phyloP scores from a whole-genome alignment of 1,140 invertebrate genomes.

The Nephila pilipes region DNA sequence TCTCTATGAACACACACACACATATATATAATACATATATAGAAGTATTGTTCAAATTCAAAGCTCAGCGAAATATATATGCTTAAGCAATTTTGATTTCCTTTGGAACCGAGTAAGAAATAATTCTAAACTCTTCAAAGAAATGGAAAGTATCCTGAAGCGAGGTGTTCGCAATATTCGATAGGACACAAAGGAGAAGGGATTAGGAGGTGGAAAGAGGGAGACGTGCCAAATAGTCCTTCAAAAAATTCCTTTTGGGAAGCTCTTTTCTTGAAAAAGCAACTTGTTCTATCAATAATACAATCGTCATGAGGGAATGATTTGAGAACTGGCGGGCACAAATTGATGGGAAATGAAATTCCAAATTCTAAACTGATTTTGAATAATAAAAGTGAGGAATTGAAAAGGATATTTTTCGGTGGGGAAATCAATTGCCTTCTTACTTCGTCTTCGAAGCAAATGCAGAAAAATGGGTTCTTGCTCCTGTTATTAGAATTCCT shows the following conservation, averaged over 20 bases:
- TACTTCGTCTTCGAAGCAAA: background rate
- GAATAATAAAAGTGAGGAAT: background rate
- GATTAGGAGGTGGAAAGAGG: background rate
- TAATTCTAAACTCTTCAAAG: background rate
- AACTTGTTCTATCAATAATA: background rate
- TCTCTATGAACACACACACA: too few relatives aligned
- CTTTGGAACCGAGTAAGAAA: background rate
- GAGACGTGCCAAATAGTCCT: background rate
- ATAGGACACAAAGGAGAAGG: background rate
- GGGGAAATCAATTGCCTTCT: background rate
- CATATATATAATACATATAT: background rate
- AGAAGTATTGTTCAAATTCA: too few relatives aligned
- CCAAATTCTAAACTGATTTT: background rate
- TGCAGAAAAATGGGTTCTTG: background rate
- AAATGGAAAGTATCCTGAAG: background rate
- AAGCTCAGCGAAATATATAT: background rate
- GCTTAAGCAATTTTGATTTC: background rate
- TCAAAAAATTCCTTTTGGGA: too few relatives aligned
- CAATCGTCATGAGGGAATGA: background rate
- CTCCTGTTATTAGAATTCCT: background rate
- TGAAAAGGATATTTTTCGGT: background rate
- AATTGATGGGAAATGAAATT: conserved; percentile 24
- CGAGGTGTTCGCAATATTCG: background rate
- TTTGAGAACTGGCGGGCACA: background rate
- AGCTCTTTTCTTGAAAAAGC: background rate